Evolutionary conservation across 2,888 invertebrate genomes (phyloP).

Genomic region (Melitaea athalia): DNA sequence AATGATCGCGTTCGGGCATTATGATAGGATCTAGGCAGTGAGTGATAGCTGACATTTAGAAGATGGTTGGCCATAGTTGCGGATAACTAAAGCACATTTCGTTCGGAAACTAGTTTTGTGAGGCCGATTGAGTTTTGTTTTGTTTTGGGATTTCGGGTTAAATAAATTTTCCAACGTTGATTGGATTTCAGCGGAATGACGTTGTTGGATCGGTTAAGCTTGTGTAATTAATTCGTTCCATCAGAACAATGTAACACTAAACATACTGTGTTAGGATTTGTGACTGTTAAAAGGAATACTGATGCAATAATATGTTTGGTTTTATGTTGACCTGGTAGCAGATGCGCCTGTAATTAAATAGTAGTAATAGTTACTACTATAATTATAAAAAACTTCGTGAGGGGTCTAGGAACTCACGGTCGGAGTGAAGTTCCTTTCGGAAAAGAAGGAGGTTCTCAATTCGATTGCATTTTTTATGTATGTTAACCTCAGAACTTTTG

Average conservation of each 20-base stretch:
- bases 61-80: slow-evolving; percentile 48
- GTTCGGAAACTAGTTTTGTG: slow-evolving; percentile 33
- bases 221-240: slow-evolving; percentile 24
- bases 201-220: slow-evolving; percentile 24
- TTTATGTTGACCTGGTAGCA: too few species aligned
- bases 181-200: slow-evolving; percentile 33
- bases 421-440: too few species aligned
- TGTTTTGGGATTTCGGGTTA: slow-evolving; percentile 27
- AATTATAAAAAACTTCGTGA: too few species aligned
- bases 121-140: slow-evolving; percentile 30
- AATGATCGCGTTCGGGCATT: slow-evolving; percentile 34
- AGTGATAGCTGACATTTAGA: slow-evolving; percentile 51
- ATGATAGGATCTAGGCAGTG: slow-evolving; percentile 43
- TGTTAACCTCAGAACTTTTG: too few species aligned
- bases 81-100: slow-evolving; percentile 41
- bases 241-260: slow-evolving; percentile 5
- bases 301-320: background rate
- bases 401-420: too few species aligned
- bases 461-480: too few species aligned
- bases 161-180: slow-evolving; percentile 33
- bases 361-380: too few species aligned
- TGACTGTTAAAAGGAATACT: background rate
- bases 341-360: too few species aligned
- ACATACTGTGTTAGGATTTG: slow-evolving; percentile 11
- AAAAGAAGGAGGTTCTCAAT: too few species aligned